phyloP scores from a whole-genome alignment of 2,888 invertebrate genomes.

The Drosophila testacea region DNA sequence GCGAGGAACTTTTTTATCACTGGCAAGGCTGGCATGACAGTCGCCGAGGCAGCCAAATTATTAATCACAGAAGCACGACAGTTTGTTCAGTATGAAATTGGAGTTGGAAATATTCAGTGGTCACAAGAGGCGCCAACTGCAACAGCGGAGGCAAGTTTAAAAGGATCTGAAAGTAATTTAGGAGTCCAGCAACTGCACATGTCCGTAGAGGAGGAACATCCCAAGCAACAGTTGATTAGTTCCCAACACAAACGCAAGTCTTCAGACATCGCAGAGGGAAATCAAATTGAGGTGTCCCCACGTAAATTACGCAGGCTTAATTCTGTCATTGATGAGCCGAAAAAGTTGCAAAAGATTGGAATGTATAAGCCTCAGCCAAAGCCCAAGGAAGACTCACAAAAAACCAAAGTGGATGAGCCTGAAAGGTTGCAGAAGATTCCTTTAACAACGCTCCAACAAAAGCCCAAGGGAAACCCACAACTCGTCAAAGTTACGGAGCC shows the following conservation, averaged over 20 bases:
- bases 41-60: slow-evolving; percentile 91
- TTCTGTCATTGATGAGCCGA: background rate
- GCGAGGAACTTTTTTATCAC: slow-evolving; percentile 91
- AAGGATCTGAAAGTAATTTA: background rate
- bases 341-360: background rate
- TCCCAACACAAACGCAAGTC: slow-evolving; percentile 46
- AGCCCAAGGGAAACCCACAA: background rate
- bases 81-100: slow-evolving; percentile 90
- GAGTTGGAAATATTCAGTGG: slow-evolving; percentile 90
- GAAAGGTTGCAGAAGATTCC: background rate
- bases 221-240: background rate
- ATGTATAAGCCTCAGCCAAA: background rate
- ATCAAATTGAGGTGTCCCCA: background rate
- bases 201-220: slow-evolving; percentile 54
- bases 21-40: slow-evolving; percentile 92
- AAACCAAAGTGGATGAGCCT: too few relatives aligned
- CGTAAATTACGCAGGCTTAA: slow-evolving; percentile 38
- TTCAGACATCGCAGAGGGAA: slow-evolving; percentile 4
- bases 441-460: background rate
- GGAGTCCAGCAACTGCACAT: slow-evolving; percentile 45
- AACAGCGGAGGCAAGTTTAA: background rate
- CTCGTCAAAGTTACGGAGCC: background rate
- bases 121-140: slow-evolving; percentile 45
- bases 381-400: background rate
- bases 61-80: slow-evolving; percentile 92